These are phyloP conservation scores for Erythrocebus patas DNA, from an alignment of 2,113 vertebrate species.

Conservation along the genomic window DNA sequence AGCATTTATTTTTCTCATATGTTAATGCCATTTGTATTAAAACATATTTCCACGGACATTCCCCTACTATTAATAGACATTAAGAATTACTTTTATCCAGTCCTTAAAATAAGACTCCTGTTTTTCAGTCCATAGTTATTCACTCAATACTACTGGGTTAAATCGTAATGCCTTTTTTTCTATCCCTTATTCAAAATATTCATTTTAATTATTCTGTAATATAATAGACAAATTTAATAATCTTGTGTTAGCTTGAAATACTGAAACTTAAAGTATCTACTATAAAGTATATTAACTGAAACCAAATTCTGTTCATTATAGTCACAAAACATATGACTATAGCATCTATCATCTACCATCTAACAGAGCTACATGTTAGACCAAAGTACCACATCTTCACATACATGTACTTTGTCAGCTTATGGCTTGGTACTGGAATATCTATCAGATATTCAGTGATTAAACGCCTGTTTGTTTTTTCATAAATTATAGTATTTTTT, in stretches of 20 bases:
- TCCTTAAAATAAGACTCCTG: no score
- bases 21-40: background rate
- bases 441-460: slow-evolving; percentile 31
- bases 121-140: background rate
- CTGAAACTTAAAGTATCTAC: background rate
- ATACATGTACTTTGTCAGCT: background rate
- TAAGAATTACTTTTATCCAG: background rate
- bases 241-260: background rate
- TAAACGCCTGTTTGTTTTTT: slow-evolving; percentile 47
- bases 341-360: background rate
- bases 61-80: background rate
- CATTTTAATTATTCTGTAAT: background rate
- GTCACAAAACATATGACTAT: background rate
- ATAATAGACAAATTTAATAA: background rate
- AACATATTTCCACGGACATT: background rate
- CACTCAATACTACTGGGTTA: background rate
- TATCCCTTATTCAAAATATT: background rate
- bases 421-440: slow-evolving; percentile 27
- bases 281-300: background rate
- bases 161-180: background rate
- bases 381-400: background rate
- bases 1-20: background rate
- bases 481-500: background rate
- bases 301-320: background rate
- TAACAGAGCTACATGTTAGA: background rate